Percentiles rank a stretch among this genome's conserved stretches.
These are phyloP conservation scores for Labrus mixtus DNA, from an alignment of 2,113 vertebrate species.

Conservation along the genomic window DNA sequence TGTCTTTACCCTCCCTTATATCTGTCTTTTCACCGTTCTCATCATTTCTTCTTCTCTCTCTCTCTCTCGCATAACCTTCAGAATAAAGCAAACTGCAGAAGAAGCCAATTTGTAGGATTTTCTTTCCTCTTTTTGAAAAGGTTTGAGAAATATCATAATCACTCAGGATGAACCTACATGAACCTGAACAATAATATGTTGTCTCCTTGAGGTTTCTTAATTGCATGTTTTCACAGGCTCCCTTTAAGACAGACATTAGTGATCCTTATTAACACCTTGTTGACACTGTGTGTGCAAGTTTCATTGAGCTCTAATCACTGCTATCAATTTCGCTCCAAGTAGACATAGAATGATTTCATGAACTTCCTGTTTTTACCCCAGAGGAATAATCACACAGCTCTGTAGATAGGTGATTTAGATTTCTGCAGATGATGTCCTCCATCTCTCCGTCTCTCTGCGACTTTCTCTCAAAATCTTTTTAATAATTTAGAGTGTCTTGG, in stretches of 20 bases:
- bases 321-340: slow-evolving; percentile 6
- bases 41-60: not conserved
- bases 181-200: not conserved
- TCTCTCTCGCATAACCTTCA: not conserved
- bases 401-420: slow-evolving; percentile 2
- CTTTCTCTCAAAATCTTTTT: not conserved
- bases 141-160: too few relatives aligned
- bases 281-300: slow-evolving; percentile 23
- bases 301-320: slow-evolving; percentile 9
- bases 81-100: not conserved
- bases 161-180: not conserved
- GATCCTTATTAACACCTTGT: slow-evolving; percentile 26
- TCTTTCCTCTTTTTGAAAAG: too few relatives aligned
- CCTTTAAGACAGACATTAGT: slow-evolving; percentile 18
- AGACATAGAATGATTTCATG: slow-evolving; percentile 2
- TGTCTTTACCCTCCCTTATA: not conserved
- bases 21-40: not conserved
- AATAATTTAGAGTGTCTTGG: too few relatives aligned
- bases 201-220: not conserved
- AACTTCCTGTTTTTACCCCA: slow-evolving; percentile 8
- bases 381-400: slow-evolving; percentile 22
- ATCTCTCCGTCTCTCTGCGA: slow-evolving; percentile 23
- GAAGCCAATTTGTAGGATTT: not conserved
- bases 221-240: slow-evolving; percentile 10
- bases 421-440: not conserved